phyloP scores from a whole-genome alignment of 2,113 vertebrate genomes.

The Siphamia tubifer region DNA sequence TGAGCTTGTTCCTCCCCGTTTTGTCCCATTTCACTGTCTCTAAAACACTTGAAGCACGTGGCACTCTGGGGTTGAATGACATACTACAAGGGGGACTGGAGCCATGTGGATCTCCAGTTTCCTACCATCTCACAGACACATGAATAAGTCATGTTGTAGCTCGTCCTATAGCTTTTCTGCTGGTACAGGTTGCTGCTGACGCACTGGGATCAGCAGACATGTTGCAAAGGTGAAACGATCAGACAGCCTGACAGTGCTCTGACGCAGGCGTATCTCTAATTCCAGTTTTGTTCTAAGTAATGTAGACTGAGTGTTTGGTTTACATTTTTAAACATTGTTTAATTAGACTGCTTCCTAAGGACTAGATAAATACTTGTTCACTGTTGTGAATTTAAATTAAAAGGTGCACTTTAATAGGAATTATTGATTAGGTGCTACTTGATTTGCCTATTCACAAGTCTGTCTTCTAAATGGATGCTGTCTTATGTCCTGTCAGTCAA shows the following conservation, averaged over 20 bases:
- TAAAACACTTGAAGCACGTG: not conserved
- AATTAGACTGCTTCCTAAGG: no score
- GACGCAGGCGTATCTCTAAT: no score
- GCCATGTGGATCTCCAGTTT: conserved; percentile 37
- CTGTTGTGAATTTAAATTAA: no score
- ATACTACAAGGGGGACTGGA: conserved; percentile 24
- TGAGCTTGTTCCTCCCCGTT: not conserved
- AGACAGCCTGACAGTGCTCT: no score
- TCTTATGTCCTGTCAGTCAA: not conserved
- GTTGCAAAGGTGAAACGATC: not conserved
- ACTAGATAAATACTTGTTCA: no score
- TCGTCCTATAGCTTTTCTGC: conserved; percentile 43
- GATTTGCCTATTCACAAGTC: no score
- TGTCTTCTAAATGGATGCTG: no score
- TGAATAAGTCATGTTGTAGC: conserved; percentile 65
- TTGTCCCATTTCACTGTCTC: not conserved
- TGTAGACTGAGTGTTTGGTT: no score
- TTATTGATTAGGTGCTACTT: no score
- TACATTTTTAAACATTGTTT: no score
- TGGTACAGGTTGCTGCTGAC: not conserved
- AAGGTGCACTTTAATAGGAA: no score
- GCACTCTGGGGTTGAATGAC: conserved; percentile 7
- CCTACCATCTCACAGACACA: conserved; percentile 39
- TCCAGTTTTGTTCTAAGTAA: no score
- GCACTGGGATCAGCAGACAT: not conserved